Base-by-base conservation (phyloP, 2,797 vertebrate species). In the Acanthopagrus latus region DNA sequence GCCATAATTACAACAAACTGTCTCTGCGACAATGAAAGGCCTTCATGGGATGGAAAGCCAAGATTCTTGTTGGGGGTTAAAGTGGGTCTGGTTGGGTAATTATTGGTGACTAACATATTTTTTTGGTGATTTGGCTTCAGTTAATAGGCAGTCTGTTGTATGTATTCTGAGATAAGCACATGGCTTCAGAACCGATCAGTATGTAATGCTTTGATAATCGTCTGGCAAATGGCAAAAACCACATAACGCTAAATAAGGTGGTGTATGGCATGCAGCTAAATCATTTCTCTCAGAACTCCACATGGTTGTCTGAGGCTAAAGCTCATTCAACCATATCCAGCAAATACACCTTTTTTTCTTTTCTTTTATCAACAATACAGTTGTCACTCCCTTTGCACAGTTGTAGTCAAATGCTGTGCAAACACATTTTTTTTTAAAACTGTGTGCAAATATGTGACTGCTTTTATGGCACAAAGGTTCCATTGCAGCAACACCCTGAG, bases 61-160 rank as follows among this genome's bases (percentile, higher is more conserved):
- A 44, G 3, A 25, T 43, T 69, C 5, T 50, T 16, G 17, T 18
- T 38, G 27, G 21, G 54, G 25, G 57, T 67, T 58, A 7, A 12
- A 1, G 5, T 64, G 47, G 41, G 69, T 68, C 44, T 70, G 25
- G 20, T 56, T 74, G 52, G 21, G 8, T 27, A 52, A 18, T 64
- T 29, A 59, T 58, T 73, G 25, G 68, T 67, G 23, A 47, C 9
- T 21, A 43, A 64, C 16, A 58, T 18, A 21, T 46, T 63, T 54
- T n/a, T 74, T 79, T 38, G 33, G n/a, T 54, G 57, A 79, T 75
- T 33, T 60, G 54, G 47, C 10, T 62, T 80, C 9, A 66, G 58
- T 71, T 67, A 46, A 62, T 38, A n/a, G 17, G 44, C 1, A 58
- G 63, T 43, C 1, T 38, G 48, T 56, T 29, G 33, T 2, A 44